phyloP scores from a whole-genome alignment of 2,113 vertebrate species.

The Mobula hypostoma region DNA sequence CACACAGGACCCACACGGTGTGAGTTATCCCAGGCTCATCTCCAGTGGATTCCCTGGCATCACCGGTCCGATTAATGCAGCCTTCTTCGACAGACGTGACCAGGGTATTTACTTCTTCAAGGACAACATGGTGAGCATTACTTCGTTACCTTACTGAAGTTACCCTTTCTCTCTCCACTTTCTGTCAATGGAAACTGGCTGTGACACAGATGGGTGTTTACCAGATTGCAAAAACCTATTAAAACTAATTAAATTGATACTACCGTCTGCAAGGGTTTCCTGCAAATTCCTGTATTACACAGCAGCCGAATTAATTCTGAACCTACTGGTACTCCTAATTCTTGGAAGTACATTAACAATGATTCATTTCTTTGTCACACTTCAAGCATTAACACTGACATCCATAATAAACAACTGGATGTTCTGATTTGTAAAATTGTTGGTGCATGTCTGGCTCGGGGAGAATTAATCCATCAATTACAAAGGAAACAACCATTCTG shows the following conservation, averaged over 20 bases:
- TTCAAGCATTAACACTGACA: too few relatives aligned
- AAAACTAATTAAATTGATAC: not conserved
- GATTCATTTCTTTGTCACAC: too few relatives aligned
- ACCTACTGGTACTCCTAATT: too few relatives aligned
- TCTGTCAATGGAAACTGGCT: too few relatives aligned
- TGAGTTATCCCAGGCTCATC: conserved; percentile 35
- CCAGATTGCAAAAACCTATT: not conserved
- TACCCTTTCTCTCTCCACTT: not conserved
- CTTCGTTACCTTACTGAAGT: not conserved
- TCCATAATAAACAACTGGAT: too few relatives aligned
- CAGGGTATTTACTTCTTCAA: conserved; percentile 31
- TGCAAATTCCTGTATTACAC: not conserved
- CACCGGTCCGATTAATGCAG: not conserved
- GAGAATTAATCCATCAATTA: not conserved
- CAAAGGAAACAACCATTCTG: not conserved
- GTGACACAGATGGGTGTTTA: not conserved
- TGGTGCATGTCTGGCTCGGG: not conserved
- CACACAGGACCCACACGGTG: not conserved
- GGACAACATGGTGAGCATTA: not conserved
- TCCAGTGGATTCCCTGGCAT: conserved; percentile 32
- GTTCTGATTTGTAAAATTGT: too few relatives aligned
- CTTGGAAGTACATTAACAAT: too few relatives aligned
- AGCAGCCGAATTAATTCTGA: not conserved
- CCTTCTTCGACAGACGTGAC: conserved; percentile 36
- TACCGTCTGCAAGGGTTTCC: not conserved